Evolutionary conservation across 2,888 invertebrate genomes (phyloP).

Genomic region (Molanna angustata): DNA sequence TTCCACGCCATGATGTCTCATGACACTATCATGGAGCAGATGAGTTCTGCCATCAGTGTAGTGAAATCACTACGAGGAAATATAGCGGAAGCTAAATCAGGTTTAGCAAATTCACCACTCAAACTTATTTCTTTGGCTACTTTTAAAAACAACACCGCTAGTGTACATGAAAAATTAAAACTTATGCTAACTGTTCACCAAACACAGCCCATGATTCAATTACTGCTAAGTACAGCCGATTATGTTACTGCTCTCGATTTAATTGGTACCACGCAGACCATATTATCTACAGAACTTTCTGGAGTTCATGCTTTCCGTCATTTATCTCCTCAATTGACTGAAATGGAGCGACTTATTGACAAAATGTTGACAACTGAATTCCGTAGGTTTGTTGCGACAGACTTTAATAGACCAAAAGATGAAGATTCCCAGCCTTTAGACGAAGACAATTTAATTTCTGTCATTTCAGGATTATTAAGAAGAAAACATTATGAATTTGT

Average conservation of each 20-base stretch:
- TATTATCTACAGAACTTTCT: slow-evolving; percentile 82
- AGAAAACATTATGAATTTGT: slow-evolving; percentile 87
- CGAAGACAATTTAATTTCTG: slow-evolving; percentile 82
- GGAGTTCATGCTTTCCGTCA: slow-evolving; percentile 95
- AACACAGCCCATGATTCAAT: slow-evolving; percentile 96
- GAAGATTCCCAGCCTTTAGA: slow-evolving; percentile 62
- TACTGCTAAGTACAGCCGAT: slow-evolving; percentile 90
- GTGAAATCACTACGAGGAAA: slow-evolving; percentile 72
- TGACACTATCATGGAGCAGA: slow-evolving; percentile 93
- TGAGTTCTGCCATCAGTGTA: slow-evolving; percentile 77
- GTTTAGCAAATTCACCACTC: slow-evolving; percentile 76
- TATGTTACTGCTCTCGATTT: slow-evolving; percentile 97
- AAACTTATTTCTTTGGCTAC: slow-evolving; percentile 70
- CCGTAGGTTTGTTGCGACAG: slow-evolving; percentile 84
- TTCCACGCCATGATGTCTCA: slow-evolving; percentile 99
- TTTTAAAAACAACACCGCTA: slow-evolving; percentile 61
- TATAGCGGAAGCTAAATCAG: slow-evolving; percentile 73
- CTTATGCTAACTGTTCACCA: slow-evolving; percentile 95
- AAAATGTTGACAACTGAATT: slow-evolving; percentile 97
- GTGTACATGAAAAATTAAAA: slow-evolving; percentile 73
- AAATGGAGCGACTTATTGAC: slow-evolving; percentile 94
- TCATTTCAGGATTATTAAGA: slow-evolving; percentile 86
- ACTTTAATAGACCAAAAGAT: slow-evolving; percentile 78
- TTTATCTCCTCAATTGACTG: slow-evolving; percentile 90
- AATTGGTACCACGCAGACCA: slow-evolving; percentile 94